phyloP scores from a whole-genome alignment of 2,888 invertebrate genomes.

The Drosophila setosimentum region DNA sequence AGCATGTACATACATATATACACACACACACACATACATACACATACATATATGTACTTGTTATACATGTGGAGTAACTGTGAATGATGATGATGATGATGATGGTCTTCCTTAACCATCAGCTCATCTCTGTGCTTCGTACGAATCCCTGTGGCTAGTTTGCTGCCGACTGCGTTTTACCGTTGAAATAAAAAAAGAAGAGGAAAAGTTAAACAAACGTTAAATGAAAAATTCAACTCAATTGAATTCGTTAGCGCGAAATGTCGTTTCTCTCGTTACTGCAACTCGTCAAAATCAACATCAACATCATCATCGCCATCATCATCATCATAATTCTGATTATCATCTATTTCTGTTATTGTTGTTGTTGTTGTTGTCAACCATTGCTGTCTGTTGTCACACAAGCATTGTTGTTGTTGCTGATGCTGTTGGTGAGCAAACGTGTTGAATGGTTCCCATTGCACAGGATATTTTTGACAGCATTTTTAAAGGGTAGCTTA shows the following conservation, averaged over 20 bases:
- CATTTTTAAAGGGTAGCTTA: conserved; percentile 24
- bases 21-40: not conserved
- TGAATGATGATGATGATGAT: conserved; percentile 22
- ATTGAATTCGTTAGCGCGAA: conserved; percentile 84
- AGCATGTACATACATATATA: conserved; percentile 14
- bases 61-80: conserved; percentile 19
- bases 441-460: conserved; percentile 41
- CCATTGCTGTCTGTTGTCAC: conserved; percentile 2
- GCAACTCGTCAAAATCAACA: conserved; percentile 28
- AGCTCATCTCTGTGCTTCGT: conserved; percentile 31
- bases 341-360: conserved; percentile 15
- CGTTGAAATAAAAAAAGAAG: conserved; percentile 28
- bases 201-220: conserved; percentile 75
- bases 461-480: conserved; percentile 22
- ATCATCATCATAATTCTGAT: conserved; percentile 12
- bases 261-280: conserved; percentile 76
- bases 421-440: conserved; percentile 15
- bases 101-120: conserved; percentile 28
- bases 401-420: conserved; percentile 3
- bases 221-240: conserved; percentile 83
- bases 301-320: conserved; percentile 6
- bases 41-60: not conserved
- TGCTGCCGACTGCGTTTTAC: conserved; percentile 8
- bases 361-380: conserved; percentile 6
- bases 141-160: conserved; percentile 57